A percentile compares a stretch with the other conserved stretches of the same genome.
Evolutionary conservation across 2,888 invertebrate genomes (phyloP).

Genomic region (Linnaemya tessellans): DNA sequence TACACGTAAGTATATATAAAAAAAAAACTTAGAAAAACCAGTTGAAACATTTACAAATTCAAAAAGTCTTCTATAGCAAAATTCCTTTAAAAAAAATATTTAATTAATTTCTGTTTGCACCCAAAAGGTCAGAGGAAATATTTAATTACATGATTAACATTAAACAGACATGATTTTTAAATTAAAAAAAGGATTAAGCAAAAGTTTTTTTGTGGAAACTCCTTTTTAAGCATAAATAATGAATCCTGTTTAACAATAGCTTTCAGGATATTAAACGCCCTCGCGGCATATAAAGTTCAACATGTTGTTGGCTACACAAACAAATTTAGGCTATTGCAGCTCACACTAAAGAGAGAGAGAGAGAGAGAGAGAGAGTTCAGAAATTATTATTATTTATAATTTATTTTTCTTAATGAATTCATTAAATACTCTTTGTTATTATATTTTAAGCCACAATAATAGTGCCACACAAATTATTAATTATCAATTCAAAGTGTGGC

Average conservation of each 20-base stretch:
- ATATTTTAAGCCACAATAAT: no score
- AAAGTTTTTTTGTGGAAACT: background rate
- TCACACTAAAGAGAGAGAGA: no score
- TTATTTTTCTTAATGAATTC: no score
- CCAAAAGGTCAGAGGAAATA: slow-evolving; percentile 14
- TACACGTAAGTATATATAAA: slow-evolving; percentile 83
- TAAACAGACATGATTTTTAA: slow-evolving; percentile 43
- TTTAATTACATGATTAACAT: slow-evolving; percentile 17
- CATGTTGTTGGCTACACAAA: background rate
- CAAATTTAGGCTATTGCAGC: background rate
- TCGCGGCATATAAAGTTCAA: background rate
- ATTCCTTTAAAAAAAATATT: slow-evolving; percentile 1
- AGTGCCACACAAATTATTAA: no score
- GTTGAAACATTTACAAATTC: no score
- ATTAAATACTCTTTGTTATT: no score
- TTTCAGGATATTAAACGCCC: background rate
- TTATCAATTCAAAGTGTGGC: no score
- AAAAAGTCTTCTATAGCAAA: no score
- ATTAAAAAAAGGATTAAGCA: slow-evolving; percentile 18
- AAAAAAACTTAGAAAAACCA: background rate
- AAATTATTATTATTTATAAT: no score
- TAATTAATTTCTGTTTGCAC: slow-evolving; percentile 38
- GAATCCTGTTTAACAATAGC: background rate
- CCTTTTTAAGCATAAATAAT: slow-evolving; percentile 47
- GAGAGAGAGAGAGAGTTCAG: no score